phyloP scores from a whole-genome alignment of 2,113 vertebrate genomes.

The Thalassoma bifasciatum region DNA sequence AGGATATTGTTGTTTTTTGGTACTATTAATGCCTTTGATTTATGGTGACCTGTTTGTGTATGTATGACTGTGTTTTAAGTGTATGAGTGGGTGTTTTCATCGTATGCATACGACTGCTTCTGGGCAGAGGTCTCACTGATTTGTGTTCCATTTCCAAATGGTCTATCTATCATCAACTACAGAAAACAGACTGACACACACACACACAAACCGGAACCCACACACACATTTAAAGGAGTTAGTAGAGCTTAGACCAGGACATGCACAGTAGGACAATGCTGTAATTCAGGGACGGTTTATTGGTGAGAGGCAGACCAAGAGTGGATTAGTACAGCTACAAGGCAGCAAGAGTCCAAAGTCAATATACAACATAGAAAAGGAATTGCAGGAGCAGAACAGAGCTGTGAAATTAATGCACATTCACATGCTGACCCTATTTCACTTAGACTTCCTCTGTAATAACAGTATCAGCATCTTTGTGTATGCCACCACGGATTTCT shows the following conservation, averaged over 20 bases:
- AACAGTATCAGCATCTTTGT: too few relatives aligned
- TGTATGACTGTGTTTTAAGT: not conserved
- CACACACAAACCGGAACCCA: not conserved
- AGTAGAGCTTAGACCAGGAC: conserved; percentile 65
- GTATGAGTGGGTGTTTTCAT: conserved; percentile 10
- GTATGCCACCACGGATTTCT: conserved; percentile 9
- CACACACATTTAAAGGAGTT: conserved; percentile 44
- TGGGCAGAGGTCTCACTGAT: conserved; percentile 63
- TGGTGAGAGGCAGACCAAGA: conserved; percentile 37
- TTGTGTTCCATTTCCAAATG: conserved; percentile 51
- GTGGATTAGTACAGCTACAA: conserved; percentile 61
- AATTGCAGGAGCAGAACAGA: conserved; percentile 7
- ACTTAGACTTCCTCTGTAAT: not conserved
- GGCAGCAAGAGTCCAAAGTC: conserved; percentile 42
- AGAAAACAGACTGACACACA: not conserved
- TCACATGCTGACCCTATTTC: not conserved
- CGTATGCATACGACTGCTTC: conserved; percentile 45
- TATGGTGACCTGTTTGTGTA: conserved; percentile 54
- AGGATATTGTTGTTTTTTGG: conserved; percentile 84
- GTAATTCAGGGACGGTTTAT: conserved; percentile 70
- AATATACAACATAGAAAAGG: conserved; percentile 30
- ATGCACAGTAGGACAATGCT: conserved; percentile 58
- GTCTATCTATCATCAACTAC: conserved; percentile 41
- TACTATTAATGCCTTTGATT: conserved; percentile 80
- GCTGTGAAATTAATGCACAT: conserved; percentile 8